These are phyloP conservation scores for Gambelia wislizenii DNA, from an alignment of 2,797 vertebrate species.

Conservation along the genomic window DNA sequence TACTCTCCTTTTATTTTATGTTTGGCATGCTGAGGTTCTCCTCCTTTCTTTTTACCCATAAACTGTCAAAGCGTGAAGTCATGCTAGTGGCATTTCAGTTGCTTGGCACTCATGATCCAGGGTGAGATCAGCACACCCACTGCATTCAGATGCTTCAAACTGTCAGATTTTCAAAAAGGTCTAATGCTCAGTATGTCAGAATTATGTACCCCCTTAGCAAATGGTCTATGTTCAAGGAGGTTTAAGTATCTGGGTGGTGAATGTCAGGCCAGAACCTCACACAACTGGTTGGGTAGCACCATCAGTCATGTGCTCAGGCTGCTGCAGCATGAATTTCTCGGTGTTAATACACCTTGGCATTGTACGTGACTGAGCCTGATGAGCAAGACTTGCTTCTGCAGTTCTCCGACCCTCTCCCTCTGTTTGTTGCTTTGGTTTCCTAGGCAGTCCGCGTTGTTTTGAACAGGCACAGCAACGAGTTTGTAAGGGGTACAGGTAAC, in stretches of 20 bases:
- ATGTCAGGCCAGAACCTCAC: conserved; percentile 28
- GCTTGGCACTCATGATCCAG: neutral
- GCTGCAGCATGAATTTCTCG: conserved; percentile 52
- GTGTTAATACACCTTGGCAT: conserved; percentile 45
- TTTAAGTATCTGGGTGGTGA: conserved; percentile 28
- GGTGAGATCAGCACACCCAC: neutral
- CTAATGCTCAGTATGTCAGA: neutral
- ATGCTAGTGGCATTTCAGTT: neutral
- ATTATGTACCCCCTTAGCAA: neutral
- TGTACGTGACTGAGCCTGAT: conserved; percentile 47
- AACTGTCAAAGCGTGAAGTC: conserved; percentile 8
- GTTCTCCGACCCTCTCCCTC: neutral
- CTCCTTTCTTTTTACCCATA: neutral
- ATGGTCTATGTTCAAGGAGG: neutral
- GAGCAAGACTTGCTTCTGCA: conserved; percentile 53
- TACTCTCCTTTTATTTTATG: neutral
- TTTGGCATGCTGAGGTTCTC: neutral
- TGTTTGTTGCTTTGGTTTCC: conserved; percentile 80
- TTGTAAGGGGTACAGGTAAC: conserved; percentile 63
- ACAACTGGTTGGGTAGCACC: conserved; percentile 45
- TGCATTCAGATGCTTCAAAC: neutral
- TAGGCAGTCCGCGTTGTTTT: conserved; percentile 62
- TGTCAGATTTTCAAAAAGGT: neutral
- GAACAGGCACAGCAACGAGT: conserved; percentile 59
- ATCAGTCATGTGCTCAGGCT: conserved; percentile 27